Percentiles rank a stretch among this genome's conserved stretches.
phyloP scores from a whole-genome alignment of 2,797 vertebrate genomes.

The Oryzias sinensis region DNA sequence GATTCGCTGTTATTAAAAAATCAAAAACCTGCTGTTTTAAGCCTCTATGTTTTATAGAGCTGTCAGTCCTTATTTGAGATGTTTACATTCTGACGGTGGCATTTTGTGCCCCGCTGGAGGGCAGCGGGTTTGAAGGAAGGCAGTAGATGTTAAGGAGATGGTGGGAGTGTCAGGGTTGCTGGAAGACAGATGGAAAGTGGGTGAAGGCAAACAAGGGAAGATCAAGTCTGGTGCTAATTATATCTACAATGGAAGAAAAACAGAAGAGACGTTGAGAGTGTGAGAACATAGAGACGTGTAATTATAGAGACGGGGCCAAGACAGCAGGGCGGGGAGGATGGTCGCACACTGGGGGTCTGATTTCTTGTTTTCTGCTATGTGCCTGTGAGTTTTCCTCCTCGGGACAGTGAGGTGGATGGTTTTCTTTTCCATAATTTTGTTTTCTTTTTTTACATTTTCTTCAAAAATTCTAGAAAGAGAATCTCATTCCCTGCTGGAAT shows the following conservation, averaged over 20 bases:
- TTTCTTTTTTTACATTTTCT: background rate
- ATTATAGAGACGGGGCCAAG: constrained; percentile 54
- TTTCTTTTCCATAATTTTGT: constrained; percentile 11
- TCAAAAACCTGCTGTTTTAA: too few species aligned
- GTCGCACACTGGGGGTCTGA: constrained; percentile 50
- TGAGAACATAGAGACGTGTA: constrained; percentile 50
- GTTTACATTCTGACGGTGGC: background rate
- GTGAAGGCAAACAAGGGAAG: constrained; percentile 29
- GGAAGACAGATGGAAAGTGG: constrained; percentile 27
- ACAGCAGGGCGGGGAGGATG: constrained; percentile 45
- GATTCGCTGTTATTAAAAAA: too few species aligned
- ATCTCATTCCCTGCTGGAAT: constrained; percentile 8
- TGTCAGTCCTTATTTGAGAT: background rate
- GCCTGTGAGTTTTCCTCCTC: constrained; percentile 33
- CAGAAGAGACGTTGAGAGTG: constrained; percentile 37
- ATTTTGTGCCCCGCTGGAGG: background rate
- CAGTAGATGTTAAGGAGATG: constrained; percentile 1
- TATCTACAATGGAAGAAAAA: constrained; percentile 64
- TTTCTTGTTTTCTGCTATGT: constrained; percentile 27
- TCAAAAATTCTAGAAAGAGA: background rate
- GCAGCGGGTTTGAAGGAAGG: constrained; percentile 1
- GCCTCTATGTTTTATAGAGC: too few species aligned
- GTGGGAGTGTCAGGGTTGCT: constrained; percentile 1
- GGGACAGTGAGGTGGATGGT: constrained; percentile 25
- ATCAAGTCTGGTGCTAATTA: constrained; percentile 58